phyloP scores from a whole-genome alignment of 2,797 vertebrate species.

The Tragelaphus oryx region DNA sequence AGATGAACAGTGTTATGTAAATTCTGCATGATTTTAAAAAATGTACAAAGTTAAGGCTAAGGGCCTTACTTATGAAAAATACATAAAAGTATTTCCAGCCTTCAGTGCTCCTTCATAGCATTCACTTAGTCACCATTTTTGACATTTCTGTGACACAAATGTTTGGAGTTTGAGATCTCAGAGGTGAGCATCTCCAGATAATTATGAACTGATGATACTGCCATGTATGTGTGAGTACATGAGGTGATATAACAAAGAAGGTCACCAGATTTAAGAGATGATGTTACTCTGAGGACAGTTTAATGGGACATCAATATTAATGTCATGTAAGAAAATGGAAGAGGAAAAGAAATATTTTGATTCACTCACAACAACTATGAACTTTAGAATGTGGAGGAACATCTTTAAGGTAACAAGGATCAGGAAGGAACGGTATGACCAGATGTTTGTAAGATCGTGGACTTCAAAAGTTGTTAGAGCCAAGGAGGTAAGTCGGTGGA shows the following conservation, averaged over 20 bases:
- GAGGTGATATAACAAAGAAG: neutral
- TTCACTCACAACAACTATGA: neutral
- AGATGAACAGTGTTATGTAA: neutral
- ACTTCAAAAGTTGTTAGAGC: neutral
- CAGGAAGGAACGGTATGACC: neutral
- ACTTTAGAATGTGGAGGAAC: neutral
- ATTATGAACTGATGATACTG: neutral
- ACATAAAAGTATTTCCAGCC: neutral
- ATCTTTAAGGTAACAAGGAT: neutral
- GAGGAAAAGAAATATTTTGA: neutral
- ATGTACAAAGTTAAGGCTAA: neutral
- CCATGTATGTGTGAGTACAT: neutral
- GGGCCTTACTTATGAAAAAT: neutral
- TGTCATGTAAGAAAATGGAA: neutral
- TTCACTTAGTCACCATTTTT: neutral
- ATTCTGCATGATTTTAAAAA: neutral
- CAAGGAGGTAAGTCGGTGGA: neutral
- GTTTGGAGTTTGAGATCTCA: neutral
- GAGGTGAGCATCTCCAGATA: neutral
- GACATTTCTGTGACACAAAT: neutral
- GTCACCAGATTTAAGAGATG: neutral
- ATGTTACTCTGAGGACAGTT: neutral
- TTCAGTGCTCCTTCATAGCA: neutral
- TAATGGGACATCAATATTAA: neutral
- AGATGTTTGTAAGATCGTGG: neutral